Evolutionary conservation across 2,797 vertebrate genomes (phyloP), one percentile per base, ranked within the genome.

Genomic region (Chaetodon trifasciatus): DNA sequence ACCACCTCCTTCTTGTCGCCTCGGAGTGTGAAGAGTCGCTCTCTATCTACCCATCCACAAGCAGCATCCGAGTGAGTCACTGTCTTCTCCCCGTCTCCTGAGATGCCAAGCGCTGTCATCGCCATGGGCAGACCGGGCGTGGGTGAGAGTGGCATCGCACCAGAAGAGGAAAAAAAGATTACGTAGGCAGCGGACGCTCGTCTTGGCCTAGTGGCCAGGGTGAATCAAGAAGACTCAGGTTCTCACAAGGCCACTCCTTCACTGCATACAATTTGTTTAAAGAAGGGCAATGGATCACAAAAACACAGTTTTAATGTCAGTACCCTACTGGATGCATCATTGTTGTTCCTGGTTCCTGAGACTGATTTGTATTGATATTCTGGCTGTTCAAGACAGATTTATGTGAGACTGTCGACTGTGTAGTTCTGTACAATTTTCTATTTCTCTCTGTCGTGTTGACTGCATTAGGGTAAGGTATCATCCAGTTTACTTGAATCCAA

Each of bases 51-150:
- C 62, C 75, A 79, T 88, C 85, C 60, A 86, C 87, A 67, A 74
- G 62, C 85, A 76, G 80, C 76, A 81, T 87, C 67, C 37, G 19
- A 91, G 67, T 94, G 92, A 93, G 72, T 95, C 92, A 94, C 78
- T 81, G 83, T 84, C 70, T 84, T 89, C 74, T 76, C 50, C 47
- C 23, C 9, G 28, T 87, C 83, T 93, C 73, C 80, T n/a, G 53
- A 58, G 65, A 82, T 87, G 90, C 87, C 79, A 87, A 77, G 68
- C 40, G 4, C 65, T 88, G 85, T 87, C 76, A 83, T 81, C 16
- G 71, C 89, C 65, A 85, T 89, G 78, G 88, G 91, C 91, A 89
- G 88, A 71, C 79, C 44, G 39, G 87, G 78, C 69, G 86, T 91
- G 89, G 90, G 90, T 85, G 88, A 86, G 73, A 79, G 81, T 77